phyloP scores from a whole-genome alignment of 2,113 vertebrate genomes.

The Caloenas nicobarica region DNA sequence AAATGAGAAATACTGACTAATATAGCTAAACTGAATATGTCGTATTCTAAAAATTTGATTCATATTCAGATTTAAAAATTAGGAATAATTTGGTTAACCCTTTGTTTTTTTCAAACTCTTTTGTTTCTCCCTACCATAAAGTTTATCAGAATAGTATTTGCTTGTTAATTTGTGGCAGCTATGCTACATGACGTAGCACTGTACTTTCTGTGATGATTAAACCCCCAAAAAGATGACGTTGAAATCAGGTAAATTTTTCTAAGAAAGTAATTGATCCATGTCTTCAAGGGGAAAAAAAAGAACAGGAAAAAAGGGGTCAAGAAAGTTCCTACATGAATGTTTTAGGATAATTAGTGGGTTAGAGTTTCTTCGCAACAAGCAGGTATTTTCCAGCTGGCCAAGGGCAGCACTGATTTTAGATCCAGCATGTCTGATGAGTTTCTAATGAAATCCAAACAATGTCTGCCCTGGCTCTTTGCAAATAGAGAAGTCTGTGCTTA shows the following conservation, averaged over 20 bases:
- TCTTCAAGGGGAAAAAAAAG: not conserved
- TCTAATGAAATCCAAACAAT: conserved; percentile 75
- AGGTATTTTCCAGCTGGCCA: conserved; percentile 69
- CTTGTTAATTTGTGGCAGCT: not conserved
- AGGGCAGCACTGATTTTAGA: conserved; percentile 52
- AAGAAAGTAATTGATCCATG: conserved; percentile 35
- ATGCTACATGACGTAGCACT: not conserved
- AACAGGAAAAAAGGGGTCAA: not conserved
- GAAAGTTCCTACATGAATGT: conserved; percentile 44
- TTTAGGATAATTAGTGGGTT: conserved; percentile 51
- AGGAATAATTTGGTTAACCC: not conserved
- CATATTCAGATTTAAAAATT: not conserved
- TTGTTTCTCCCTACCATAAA: not conserved
- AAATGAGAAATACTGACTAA: conserved; percentile 34
- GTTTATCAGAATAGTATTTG: not conserved
- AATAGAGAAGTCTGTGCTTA: conserved; percentile 29
- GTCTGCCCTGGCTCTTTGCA: conserved; percentile 45
- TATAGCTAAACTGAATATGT: not conserved
- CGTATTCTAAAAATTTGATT: not conserved
- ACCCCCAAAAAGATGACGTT: not conserved
- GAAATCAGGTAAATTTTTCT: conserved; percentile 26
- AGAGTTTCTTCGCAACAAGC: conserved; percentile 41
- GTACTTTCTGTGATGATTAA: not conserved
- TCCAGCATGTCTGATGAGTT: conserved; percentile 72
- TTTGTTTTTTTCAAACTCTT: not conserved